Base-by-base conservation (phyloP, 92 coral and sea anemone genomes). In the Hydrozoanthus gracilis region DNA sequence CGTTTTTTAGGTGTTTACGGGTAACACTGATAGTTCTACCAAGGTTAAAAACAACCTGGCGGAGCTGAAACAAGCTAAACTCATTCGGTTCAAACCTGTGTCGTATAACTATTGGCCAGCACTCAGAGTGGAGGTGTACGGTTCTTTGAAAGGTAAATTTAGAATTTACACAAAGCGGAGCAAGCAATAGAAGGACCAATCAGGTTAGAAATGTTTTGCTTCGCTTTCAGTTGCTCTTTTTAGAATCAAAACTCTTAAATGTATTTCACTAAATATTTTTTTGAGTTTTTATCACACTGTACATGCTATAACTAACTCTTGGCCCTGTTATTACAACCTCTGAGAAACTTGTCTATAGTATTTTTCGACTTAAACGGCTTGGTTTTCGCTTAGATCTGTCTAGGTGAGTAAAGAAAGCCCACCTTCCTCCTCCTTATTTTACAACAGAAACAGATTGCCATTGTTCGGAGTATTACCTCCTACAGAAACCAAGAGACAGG, bases 271-370 rank as follows among this genome's bases (percentile, higher is more conserved):
- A 27, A 27, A 27, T 27, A 27, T 27, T 27, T 27, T 27, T 27
- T 27, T 27, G 68, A 61, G 9, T 61, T 61, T 61, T 61, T 61
- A 61, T 61, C 68, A 61, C 68, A 61, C 18, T 61, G 68, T 61
- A 61, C 68, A 61, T 61, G 12, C 68, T 61, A 3, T 27, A 27
- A 61, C 68, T 17, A 17, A n/a, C 12, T 61, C 6, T 17, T 17
- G 68, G 11, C 11, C 12, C 11, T 61, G n/a, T n/a, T n/a, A 61
- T 61, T 61, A 61, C 68, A 61, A 61, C 0, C 68, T 0, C 68
- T 61, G 12, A 61, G 68, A 61, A 61, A 61, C 1, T 61, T 61
- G 5, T 61, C 0, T 61, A 61, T 61, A 61, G 12, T 61, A 61
- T 61, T 61, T 61, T 61, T 61, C 68, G 68, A 61, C 68, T 61